Evolutionary conservation across 2,888 invertebrate species (phyloP), one percentile per base, ranked within the genome.

Genomic region (Rhagonycha fulva): DNA sequence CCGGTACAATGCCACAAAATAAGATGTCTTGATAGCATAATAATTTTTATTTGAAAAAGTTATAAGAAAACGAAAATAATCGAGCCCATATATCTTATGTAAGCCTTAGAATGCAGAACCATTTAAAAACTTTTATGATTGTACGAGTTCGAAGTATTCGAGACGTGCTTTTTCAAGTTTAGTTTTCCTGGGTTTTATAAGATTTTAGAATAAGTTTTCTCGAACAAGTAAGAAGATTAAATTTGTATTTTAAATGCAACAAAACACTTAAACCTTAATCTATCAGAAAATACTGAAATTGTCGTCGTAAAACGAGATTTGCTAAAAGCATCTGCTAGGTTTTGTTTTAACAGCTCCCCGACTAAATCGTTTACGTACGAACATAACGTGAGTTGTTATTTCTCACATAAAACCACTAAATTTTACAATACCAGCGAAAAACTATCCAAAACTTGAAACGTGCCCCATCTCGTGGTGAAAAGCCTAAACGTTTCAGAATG

Each of bases 91-190:
- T 82, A 82, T 83, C 82, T 81, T 81, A 78, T 80, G 81, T 81
- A 81, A 82, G 82, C 81, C 80, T 77, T 80, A 81, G 81, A 83
- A 83, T 83, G 83, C 80, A 79, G 81, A 83, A 82, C 80, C 82
- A 81, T 83, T 84, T 83, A 84, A 83, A 83, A 84, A 83, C 83
- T 84, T 84, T 83, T 83, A 80, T 81, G 81, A 83, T 83, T 83
- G 84, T 83, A 81, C 73, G 82, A 83, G 82, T 83, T 83, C 82
- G 79, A 82, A 83, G 82, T 82, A 81, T 82, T 82, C 78, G 81
- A 80, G 82, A 82, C 82, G 82, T 82, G 82, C 81, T 80, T 82
- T 81, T 82, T 82, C 81, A 82, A 81, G 81, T 83, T 82, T 82
- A 82, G 81, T 81, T 77, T 76, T 71, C 24, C 68, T 61, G 81